phyloP scores from a whole-genome alignment of 2,888 invertebrate genomes.

The Invenusta paracnida region DNA sequence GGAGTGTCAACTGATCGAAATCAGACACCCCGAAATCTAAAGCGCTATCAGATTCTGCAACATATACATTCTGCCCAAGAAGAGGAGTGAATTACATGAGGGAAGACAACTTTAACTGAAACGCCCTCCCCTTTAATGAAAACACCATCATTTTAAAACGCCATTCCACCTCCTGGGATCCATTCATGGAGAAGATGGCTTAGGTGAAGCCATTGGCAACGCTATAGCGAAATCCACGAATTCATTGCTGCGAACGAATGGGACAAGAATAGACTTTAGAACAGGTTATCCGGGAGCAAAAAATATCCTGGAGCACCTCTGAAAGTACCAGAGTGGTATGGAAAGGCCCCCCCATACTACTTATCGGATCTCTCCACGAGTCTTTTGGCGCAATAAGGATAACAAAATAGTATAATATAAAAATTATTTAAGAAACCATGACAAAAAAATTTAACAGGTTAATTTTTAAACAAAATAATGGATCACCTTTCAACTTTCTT shows the following conservation, averaged over 20 bases:
- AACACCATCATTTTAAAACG: not conserved
- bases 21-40: not conserved
- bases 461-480: too few species aligned
- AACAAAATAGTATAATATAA: too few species aligned
- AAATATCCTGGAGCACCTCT: too few species aligned
- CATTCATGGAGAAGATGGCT: not conserved
- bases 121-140: not conserved
- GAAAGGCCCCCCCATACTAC: too few species aligned
- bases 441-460: too few species aligned
- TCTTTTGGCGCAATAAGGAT: too few species aligned
- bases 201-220: not conserved
- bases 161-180: not conserved
- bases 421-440: too few species aligned
- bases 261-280: not conserved
- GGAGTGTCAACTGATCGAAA: not conserved
- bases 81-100: not conserved
- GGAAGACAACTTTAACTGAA: not conserved
- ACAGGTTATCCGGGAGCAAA: too few species aligned
- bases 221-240: not conserved
- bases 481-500: too few species aligned
- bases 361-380: too few species aligned
- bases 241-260: not conserved
- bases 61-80: not conserved
- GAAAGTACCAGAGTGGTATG: too few species aligned
- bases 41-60: not conserved